Conservation (phyloP, 2,888 invertebrate genomes). For the Capitulum mitella region DNA sequence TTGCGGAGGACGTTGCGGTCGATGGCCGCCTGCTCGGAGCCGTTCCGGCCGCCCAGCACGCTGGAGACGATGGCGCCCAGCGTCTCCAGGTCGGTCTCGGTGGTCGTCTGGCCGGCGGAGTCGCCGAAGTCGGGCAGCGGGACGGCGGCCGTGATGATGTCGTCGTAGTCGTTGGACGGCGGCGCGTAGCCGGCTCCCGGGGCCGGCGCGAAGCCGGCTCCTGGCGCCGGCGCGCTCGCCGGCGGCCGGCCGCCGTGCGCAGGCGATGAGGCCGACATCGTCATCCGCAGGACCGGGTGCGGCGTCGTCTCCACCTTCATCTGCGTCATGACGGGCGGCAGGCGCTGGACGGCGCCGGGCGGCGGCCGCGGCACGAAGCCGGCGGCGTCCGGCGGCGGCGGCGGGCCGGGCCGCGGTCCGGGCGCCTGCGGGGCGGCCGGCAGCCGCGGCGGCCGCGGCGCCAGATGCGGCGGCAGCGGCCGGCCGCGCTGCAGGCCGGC, state of each 20-base stretch:
- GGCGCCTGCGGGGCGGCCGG: not conserved
- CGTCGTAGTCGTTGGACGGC: not conserved
- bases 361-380: not conserved
- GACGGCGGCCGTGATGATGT: not conserved
- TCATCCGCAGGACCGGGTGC: not conserved
- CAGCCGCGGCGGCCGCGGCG: not conserved
- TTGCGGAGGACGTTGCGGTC: not conserved
- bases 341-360: not conserved
- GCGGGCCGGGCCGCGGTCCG: not conserved
- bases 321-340: not conserved
- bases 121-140: not conserved
- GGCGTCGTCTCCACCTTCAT: not conserved
- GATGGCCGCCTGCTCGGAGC: not conserved
- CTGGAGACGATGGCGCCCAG: constrained; percentile 8
- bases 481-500: not conserved
- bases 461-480: constrained; percentile 7
- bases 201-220: too few species aligned
- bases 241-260: not conserved
- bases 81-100: not conserved
- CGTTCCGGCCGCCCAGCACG: not conserved
- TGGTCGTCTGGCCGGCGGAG: not conserved
- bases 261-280: not conserved
- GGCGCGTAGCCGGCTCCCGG: not conserved
- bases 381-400: too few species aligned
- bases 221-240: not conserved